A percentile compares a stretch with the other conserved stretches of the same genome.
Conservation (phyloP, 2,888 invertebrate genomes). For the Aricia artaxerxes region DNA sequence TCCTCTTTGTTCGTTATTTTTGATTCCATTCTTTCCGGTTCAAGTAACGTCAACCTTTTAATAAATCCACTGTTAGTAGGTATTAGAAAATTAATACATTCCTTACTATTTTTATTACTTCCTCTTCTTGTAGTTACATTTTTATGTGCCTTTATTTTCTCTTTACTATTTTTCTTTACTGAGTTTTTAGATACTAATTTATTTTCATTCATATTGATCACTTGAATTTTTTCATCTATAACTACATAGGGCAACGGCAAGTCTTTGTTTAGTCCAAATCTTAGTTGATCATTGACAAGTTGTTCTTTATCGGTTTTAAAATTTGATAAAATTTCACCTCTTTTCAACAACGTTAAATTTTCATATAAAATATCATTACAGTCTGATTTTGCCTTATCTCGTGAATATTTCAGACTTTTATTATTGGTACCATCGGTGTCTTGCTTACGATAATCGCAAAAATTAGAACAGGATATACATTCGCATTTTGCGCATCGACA, state of each 20-base stretch:
- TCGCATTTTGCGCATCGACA: not conserved
- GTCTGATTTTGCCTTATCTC: not conserved
- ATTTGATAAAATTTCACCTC: slow-evolving; percentile 34
- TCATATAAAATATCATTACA: slow-evolving; percentile 36
- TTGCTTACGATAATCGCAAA: not conserved
- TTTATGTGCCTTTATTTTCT: not conserved
- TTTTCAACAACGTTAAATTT: slow-evolving; percentile 24
- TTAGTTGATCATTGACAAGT: not conserved
- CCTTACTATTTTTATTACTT: not conserved
- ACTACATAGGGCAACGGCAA: not conserved
- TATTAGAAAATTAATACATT: not conserved
- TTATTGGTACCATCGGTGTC: not conserved
- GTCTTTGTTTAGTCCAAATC: not conserved
- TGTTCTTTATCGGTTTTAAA: not conserved
- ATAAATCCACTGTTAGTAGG: not conserved
- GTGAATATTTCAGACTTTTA: not conserved
- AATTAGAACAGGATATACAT: not conserved
- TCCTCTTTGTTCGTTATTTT: not conserved
- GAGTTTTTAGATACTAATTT: not conserved
- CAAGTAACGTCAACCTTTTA: not conserved
- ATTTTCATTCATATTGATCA: not conserved
- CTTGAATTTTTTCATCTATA: not conserved
- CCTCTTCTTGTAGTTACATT: not conserved
- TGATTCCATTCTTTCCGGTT: not conserved
- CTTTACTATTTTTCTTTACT: not conserved